These are phyloP conservation scores for Deroptyus accipitrinus DNA, from an alignment of 2,113 vertebrate species.

Conservation along the genomic window DNA sequence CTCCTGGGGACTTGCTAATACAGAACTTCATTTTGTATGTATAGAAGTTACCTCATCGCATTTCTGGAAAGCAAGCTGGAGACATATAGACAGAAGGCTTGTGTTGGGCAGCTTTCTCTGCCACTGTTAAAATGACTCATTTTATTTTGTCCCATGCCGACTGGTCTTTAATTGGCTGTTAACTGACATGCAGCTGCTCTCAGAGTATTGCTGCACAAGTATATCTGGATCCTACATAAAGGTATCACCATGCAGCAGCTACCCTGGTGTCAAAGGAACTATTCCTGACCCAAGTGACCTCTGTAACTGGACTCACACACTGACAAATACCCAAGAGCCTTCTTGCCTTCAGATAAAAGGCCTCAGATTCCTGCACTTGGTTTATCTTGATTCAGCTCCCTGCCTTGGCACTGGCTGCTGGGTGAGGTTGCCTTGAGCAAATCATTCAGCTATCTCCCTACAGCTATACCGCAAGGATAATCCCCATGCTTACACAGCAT, in stretches of 20 bases:
- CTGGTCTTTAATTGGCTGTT: neutral
- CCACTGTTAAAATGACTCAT: neutral
- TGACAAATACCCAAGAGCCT: neutral
- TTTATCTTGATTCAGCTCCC: neutral
- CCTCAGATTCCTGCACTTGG: neutral
- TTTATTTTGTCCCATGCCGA: neutral
- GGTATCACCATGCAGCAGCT: neutral
- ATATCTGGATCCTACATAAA: neutral
- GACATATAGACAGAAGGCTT: neutral
- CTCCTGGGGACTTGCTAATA: fast-evolving
- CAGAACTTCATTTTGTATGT: neutral
- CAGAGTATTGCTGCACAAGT: neutral
- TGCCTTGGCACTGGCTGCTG: neutral
- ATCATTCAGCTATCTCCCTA: neutral
- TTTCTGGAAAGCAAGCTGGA: neutral
- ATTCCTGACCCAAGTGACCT: neutral
- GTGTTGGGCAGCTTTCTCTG: neutral
- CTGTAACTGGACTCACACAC: neutral
- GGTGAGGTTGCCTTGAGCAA: neutral
- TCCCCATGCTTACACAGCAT: neutral
- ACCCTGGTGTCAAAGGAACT: neutral
- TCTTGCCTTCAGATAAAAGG: neutral
- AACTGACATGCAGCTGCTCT: neutral
- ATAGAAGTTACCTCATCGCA: neutral
- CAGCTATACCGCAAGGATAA: neutral